Percentiles rank a stretch among this genome's conserved stretches.
phyloP scores from a whole-genome alignment of 2,797 vertebrate species.

The Falco concolor region DNA sequence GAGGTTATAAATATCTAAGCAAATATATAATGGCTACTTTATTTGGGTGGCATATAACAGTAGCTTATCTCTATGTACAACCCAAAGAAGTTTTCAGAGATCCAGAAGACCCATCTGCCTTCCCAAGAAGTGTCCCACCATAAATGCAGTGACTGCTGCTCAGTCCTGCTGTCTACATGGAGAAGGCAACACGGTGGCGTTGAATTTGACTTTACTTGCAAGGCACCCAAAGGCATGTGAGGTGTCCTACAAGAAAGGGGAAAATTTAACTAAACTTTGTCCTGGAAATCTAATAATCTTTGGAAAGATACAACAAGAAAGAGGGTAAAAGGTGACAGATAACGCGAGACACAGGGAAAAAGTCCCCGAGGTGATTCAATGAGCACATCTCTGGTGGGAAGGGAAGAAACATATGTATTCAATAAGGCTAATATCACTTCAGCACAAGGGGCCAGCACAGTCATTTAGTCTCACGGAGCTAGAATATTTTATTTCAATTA shows the following conservation, averaged over 20 bases:
- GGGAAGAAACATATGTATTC: background rate
- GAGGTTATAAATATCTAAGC: background rate
- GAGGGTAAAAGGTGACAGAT: background rate
- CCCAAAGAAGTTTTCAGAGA: background rate
- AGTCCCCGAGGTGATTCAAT: background rate
- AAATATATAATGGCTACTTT: background rate
- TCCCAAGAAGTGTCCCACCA: background rate
- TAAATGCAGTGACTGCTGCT: background rate
- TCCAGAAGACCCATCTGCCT: background rate
- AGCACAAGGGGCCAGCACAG: background rate
- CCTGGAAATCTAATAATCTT: background rate
- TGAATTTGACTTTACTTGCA: background rate
- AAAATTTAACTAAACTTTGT: background rate
- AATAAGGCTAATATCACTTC: background rate
- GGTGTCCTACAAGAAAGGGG: background rate
- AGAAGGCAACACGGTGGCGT: rapidly evolving
- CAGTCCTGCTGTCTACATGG: background rate
- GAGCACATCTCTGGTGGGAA: background rate
- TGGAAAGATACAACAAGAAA: background rate
- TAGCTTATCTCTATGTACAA: background rate
- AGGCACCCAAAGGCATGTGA: background rate
- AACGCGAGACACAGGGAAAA: background rate
- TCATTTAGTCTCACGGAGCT: background rate
- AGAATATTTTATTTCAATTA: background rate
- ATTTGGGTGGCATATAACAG: background rate